Base-by-base conservation (phyloP, 2,113 vertebrate genomes). In the Marcusenius ussheri region DNA sequence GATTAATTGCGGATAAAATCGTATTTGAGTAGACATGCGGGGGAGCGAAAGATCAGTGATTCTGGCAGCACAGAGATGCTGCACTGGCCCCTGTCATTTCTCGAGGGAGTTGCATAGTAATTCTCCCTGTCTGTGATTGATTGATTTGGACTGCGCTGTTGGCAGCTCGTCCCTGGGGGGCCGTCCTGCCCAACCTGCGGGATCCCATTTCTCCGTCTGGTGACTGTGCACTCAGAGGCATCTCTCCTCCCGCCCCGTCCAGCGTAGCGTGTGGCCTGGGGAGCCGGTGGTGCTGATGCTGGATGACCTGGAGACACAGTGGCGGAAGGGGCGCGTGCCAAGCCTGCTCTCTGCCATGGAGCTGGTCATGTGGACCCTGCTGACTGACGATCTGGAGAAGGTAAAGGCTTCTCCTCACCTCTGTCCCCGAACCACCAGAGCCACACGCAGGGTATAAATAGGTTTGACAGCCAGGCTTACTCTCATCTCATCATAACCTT, bases 301-400 rank as follows among this genome's bases (percentile, higher is more conserved):
- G 88, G 96, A 96, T 9, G 95, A 96, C 90, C 91, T 96, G 95
- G 95, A 96, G 94, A 91, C 95, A 90, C 95, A 95, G 93, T 96
- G 96, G 96, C 95, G 94, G 91, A 94, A 93, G 90, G 95, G 95
- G 1, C 93, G 93, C 2, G 91, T 96, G 70, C 92, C 93, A 49
- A 95, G 91, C 92, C 92, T 96, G 89, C 94, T 95, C 49, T 94
- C 94, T 0, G 95, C 96, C 88, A 51, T 96, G 93, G 95, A 96
- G 93, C 95, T 96, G 27, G 35, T 96, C 91, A 90, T 96, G 74
- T 94, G 95, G 94, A 93, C 91, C 1, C 91, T 95, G 92, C 92
- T 96, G 88, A 91, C 92, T 0, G 91, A 95, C 90, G 92, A 90
- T 62, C 90, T 92, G 3, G 90, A 92, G 19, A 94, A 96, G 95